Percentiles rank a stretch among this genome's conserved stretches.
phyloP scores from a whole-genome alignment of 2,797 vertebrate species.

The Anguilla marmorata region DNA sequence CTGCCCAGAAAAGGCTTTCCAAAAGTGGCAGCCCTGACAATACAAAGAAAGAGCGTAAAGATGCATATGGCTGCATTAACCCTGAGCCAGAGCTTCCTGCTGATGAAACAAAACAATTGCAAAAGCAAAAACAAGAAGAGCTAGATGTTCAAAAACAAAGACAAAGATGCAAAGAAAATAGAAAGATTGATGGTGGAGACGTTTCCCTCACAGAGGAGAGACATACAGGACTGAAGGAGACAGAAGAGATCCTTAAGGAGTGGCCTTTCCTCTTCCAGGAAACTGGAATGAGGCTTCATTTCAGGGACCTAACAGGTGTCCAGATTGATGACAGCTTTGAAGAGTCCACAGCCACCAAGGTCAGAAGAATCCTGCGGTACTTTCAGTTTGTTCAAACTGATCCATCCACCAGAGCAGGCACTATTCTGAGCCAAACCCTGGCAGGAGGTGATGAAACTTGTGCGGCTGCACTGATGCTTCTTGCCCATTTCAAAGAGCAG shows the following conservation, averaged over 20 bases:
- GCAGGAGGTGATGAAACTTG: slow-evolving; percentile 24
- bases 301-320: slow-evolving; percentile 43
- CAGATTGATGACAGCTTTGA: slow-evolving; percentile 38
- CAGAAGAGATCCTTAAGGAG: slow-evolving; percentile 33
- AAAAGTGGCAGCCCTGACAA: slow-evolving; percentile 4
- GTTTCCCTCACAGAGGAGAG: slow-evolving; percentile 24
- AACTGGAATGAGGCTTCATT: slow-evolving; percentile 45
- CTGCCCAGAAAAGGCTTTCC: slow-evolving; percentile 24
- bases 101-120: slow-evolving; percentile 31
- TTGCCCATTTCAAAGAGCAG: slow-evolving; percentile 42
- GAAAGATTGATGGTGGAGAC: slow-evolving; percentile 30
- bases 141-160: slow-evolving; percentile 31
- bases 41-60: slow-evolving; percentile 5
- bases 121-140: slow-evolving; percentile 28
- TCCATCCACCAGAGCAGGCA: slow-evolving; percentile 31
- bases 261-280: slow-evolving; percentile 42
- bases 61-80: slow-evolving; percentile 35
- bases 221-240: slow-evolving; percentile 30
- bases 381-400: slow-evolving; percentile 45
- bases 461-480: slow-evolving; percentile 37
- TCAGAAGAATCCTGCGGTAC: slow-evolving; percentile 41
- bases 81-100: slow-evolving; percentile 30
- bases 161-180: slow-evolving; percentile 31
- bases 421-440: slow-evolving; percentile 34
- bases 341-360: slow-evolving; percentile 37